Conservation (phyloP, 2,113 vertebrate genomes). For the Sebastes schlegelii region DNA sequence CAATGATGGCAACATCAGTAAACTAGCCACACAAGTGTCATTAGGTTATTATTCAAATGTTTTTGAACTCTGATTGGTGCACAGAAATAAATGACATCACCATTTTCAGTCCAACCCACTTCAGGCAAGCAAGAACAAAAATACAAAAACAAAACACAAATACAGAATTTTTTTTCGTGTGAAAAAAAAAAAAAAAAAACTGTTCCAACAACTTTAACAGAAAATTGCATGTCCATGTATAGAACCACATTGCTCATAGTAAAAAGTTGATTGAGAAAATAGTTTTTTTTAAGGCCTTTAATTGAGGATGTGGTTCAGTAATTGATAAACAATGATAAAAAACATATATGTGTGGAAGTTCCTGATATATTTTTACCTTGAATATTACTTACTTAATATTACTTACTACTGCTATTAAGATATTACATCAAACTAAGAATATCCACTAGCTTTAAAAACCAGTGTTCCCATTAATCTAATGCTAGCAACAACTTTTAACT, state of each 20-base stretch:
- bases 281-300: not conserved
- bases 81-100: not conserved
- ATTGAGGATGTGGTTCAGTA: not conserved
- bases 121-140: too few species aligned
- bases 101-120: not conserved
- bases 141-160: not conserved
- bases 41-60: not conserved
- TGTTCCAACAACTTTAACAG: not conserved
- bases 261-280: not conserved
- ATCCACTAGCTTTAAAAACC: not conserved
- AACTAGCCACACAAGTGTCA: not conserved
- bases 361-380: not conserved
- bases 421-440: not conserved
- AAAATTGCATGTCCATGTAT: not conserved
- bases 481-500: not conserved
- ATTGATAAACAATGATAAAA: too few species aligned
- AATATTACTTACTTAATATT: not conserved
- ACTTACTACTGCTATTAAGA: not conserved
- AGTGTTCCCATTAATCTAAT: not conserved
- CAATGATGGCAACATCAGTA: not conserved
- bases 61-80: not conserved
- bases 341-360: not conserved
- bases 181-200: not conserved
- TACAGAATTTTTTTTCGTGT: not conserved
- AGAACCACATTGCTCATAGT: not conserved